Evolutionary conservation across 2,888 invertebrate species (phyloP), one percentile per base, ranked within the genome.

Genomic region (Polydrusus cervinus): DNA sequence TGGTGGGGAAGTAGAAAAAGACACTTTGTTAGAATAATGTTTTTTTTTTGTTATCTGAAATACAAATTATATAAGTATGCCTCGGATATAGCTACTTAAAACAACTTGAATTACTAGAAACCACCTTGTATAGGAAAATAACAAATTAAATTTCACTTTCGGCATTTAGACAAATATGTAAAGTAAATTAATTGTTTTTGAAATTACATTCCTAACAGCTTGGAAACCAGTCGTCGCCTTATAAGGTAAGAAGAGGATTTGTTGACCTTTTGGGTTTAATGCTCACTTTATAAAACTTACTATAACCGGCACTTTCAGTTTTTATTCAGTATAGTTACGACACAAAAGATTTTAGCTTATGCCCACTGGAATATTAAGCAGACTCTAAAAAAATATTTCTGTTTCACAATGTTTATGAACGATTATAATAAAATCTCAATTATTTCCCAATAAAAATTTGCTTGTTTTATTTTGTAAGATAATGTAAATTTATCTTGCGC

Each of bases 251-350:
- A 38, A 60, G 38, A 38, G 38, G 38, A 38, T 38, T 38, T 60
- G 38, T 60, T 60, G 38, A 60, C 57, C 57, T 60, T 60, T 60
- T 57, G 25, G 14, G 34, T 57, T 14, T 34, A 34, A 13, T n/a
- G 25, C 9, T n/a, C 34, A 34, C 1, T n/a, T 57, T 1, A n/a
- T n/a, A n/a, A n/a, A n/a, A n/a, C n/a, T 2, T 10, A 60, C 38
- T 16, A 1, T 47, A 16, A 25, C 13, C 53, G 0, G 13, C 57
- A 60, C 57, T 60, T 60, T 60, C 38, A 16, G 30, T 60, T 60
- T 57, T 38, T 38, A 38, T 60, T 60, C 18, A 16, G 38, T 60
- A 11, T 38, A 11, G 38, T 60, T 38, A 60, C 18, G 38, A 20
- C 0, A 25, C 25, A n/a, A 25, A 30, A 13, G n/a, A n/a, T 53